Conservation (phyloP, 2,797 vertebrate species). For the Ammospiza maritima region DNA sequence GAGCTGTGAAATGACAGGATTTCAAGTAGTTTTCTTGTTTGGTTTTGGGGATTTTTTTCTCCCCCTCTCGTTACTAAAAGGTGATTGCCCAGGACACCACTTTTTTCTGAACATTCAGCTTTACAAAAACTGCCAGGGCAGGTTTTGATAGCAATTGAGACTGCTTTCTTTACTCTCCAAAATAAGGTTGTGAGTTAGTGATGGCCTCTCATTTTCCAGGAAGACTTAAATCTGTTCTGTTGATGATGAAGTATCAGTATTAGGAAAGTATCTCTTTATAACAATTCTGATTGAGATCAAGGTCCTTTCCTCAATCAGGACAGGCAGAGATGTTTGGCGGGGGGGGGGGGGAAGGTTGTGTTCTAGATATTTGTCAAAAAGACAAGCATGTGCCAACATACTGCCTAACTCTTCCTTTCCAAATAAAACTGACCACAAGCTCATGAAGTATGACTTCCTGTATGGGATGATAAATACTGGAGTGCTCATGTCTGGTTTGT, state of each 20-base stretch:
- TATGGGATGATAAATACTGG: not conserved
- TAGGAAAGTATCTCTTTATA: not conserved
- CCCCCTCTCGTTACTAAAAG: not conserved
- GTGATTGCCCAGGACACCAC: not conserved
- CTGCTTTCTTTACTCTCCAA: not conserved
- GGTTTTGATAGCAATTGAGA: not conserved
- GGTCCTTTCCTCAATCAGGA: not conserved
- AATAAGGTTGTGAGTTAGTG: not conserved
- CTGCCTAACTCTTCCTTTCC: not conserved
- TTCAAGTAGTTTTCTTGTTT: not conserved
- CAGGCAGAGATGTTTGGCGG: not conserved
- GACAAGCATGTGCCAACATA: not conserved
- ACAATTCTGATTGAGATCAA: not conserved
- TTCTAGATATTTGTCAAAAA: not conserved
- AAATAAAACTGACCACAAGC: not conserved
- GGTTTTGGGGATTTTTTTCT: accelerated
- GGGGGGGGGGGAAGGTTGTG: not conserved
- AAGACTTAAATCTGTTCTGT: not conserved
- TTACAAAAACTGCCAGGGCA: not conserved
- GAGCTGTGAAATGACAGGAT: not conserved
- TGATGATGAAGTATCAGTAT: not conserved
- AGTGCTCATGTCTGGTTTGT: not conserved
- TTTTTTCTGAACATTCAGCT: not conserved
- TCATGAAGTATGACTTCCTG: not conserved
- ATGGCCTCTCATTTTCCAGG: not conserved